These are phyloP conservation scores for Zygothrica quintamaculata DNA, from an alignment of 2,888 invertebrate species.

Conservation along the genomic window DNA sequence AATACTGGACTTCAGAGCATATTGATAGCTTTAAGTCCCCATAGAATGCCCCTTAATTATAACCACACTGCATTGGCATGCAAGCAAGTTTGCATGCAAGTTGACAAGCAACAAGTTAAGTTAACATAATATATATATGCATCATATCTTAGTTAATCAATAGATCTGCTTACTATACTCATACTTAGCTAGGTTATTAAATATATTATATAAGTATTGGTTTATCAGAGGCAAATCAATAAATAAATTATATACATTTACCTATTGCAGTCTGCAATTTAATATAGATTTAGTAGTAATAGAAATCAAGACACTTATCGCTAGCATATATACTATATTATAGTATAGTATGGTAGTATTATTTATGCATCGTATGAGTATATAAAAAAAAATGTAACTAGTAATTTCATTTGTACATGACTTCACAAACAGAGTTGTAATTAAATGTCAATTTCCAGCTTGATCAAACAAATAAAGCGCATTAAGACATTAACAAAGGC, in stretches of 20 bases:
- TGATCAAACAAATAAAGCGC: slow-evolving; percentile 17
- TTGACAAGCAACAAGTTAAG: too few relatives aligned
- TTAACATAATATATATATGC: too few relatives aligned
- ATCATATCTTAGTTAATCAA: too few relatives aligned
- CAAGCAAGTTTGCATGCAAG: too few relatives aligned
- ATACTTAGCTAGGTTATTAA: slow-evolving; percentile 15
- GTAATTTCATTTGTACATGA: slow-evolving; percentile 47
- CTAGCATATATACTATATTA: slow-evolving; percentile 9
- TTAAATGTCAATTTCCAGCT: slow-evolving; percentile 77
- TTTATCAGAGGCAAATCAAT: slow-evolving; percentile 34
- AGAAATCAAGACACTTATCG: slow-evolving; percentile 51
- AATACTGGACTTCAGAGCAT: slow-evolving; percentile 2
- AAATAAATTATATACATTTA: slow-evolving; percentile 28
- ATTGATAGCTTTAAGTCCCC: too few relatives aligned
- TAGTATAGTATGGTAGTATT: too few relatives aligned
- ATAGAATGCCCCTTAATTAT: too few relatives aligned
- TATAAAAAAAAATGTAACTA: too few relatives aligned
- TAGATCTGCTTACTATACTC: neutral
- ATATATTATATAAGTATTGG: slow-evolving; percentile 20
- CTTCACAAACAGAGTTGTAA: slow-evolving; percentile 38
- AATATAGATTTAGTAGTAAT: slow-evolving; percentile 63
- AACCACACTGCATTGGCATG: too few relatives aligned
- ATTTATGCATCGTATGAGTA: slow-evolving; percentile 17
- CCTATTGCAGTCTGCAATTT: slow-evolving; percentile 70
- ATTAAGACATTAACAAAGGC: slow-evolving; percentile 59